A percentile compares a stretch with the other conserved stretches of the same genome.
phyloP scores from a whole-genome alignment of 1,140 invertebrate species.

The Tetramorium alpestre region DNA sequence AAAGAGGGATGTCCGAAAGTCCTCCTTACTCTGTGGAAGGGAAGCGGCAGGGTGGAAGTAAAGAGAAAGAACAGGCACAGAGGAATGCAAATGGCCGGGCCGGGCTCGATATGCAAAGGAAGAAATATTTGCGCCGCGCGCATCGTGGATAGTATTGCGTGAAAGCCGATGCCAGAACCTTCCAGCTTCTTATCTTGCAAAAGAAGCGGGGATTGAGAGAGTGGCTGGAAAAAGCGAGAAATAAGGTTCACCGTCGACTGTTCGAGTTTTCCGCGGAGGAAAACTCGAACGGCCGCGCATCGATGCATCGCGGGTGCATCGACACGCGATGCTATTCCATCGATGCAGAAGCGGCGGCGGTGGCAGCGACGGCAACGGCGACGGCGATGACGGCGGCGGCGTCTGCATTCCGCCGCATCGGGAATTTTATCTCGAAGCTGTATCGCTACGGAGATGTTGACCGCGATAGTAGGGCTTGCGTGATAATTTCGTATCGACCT shows the following conservation, averaged over 20 bases:
- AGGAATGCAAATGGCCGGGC: conserved; percentile 62
- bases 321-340: conserved; percentile 33
- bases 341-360: not conserved
- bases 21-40: not conserved
- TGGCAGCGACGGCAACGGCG: not conserved
- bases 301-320: conserved; percentile 31
- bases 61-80: conserved; percentile 46
- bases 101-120: conserved; percentile 60
- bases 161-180: conserved; percentile 10
- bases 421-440: conserved; percentile 16
- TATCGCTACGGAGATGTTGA: conserved; percentile 15
- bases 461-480: conserved; percentile 24
- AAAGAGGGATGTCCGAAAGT: not conserved
- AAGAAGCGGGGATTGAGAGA: not conserved
- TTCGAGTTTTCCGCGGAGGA: not conserved
- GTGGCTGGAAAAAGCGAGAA: not conserved
- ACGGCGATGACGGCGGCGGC: no score
- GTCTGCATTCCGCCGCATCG: conserved; percentile 18
- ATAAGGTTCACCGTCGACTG: conserved; percentile 28
- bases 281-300: conserved; percentile 1
- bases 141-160: conserved; percentile 46
- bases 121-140: conserved; percentile 51
- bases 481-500: conserved; percentile 28
- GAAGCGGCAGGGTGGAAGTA: not conserved
- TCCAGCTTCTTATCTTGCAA: not conserved